These are phyloP conservation scores for Craniophora ligustri DNA, from an alignment of 2,888 invertebrate species.

Conservation along the genomic window DNA sequence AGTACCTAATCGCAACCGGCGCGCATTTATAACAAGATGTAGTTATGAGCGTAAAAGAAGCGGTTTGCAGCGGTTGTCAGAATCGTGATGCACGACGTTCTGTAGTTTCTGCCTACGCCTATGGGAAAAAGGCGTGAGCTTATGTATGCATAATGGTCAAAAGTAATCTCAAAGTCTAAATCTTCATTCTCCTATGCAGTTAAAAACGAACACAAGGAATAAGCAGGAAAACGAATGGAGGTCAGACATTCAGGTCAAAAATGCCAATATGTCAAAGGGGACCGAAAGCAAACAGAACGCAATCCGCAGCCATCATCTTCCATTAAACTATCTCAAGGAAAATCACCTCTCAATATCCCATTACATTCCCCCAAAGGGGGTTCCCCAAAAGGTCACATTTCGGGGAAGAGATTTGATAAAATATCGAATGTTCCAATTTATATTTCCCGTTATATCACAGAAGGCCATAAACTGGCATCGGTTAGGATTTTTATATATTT, in stretches of 20 bases:
- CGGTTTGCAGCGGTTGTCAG: too few relatives aligned
- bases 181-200: too few relatives aligned
- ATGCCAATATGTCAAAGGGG: background rate
- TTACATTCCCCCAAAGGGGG: constrained; percentile 33
- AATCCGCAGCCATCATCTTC: background rate
- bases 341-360: constrained; percentile 44
- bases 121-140: too few relatives aligned
- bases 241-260: background rate
- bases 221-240: background rate
- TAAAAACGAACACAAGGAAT: too few relatives aligned
- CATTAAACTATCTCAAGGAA: constrained; percentile 38
- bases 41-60: too few relatives aligned
- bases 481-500: constrained; percentile 50
- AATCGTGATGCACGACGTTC: too few relatives aligned
- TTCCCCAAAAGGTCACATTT: constrained; percentile 51
- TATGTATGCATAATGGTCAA: too few relatives aligned
- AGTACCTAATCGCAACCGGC: too few relatives aligned
- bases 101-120: too few relatives aligned
- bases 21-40: too few relatives aligned
- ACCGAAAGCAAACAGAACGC: background rate
- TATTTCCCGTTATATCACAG: constrained; percentile 59
- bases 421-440: constrained; percentile 64
- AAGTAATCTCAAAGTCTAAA: too few relatives aligned
- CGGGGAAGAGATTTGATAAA: constrained; percentile 61
- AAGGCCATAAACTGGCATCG: constrained; percentile 45